phyloP scores from a whole-genome alignment of 2,888 invertebrate genomes.

The Apamea crenata region DNA sequence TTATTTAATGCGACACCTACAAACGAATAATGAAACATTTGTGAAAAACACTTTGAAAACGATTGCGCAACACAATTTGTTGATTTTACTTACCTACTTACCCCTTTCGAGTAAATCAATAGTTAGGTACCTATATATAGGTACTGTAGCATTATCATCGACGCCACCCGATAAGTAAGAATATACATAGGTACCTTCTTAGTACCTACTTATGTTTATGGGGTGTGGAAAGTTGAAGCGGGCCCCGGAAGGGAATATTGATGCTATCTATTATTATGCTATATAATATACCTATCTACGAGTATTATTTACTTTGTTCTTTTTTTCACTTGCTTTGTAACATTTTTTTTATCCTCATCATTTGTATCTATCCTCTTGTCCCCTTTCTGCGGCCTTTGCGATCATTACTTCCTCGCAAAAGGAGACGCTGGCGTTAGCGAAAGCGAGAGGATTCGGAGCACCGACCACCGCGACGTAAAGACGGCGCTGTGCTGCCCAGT shows the following conservation, averaged over 20 bases:
- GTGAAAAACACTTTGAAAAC: too few relatives aligned
- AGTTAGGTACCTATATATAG: neutral
- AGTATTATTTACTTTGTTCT: neutral
- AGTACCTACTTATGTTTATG: neutral
- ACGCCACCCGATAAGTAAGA: neutral
- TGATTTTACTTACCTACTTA: neutral
- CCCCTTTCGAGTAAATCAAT: neutral
- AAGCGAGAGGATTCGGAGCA: neutral
- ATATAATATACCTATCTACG: too few relatives aligned
- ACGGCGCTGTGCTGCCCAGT: neutral
- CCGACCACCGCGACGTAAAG: neutral
- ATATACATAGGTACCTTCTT: neutral
- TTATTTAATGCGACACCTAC: neutral
- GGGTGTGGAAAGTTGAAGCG: neutral
- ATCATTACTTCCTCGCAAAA: constrained; percentile 4
- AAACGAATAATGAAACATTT: neutral
- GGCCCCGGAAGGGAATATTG: neutral
- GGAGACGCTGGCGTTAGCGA: neutral
- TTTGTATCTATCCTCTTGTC: neutral
- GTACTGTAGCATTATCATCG: neutral
- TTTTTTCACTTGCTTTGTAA: neutral
- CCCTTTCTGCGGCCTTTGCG: neutral
- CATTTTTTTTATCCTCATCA: neutral
- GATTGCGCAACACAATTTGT: neutral
- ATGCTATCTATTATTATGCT: too few relatives aligned